phyloP scores from a whole-genome alignment of 2,797 vertebrate species.

The Bryconaethiops microstoma region DNA sequence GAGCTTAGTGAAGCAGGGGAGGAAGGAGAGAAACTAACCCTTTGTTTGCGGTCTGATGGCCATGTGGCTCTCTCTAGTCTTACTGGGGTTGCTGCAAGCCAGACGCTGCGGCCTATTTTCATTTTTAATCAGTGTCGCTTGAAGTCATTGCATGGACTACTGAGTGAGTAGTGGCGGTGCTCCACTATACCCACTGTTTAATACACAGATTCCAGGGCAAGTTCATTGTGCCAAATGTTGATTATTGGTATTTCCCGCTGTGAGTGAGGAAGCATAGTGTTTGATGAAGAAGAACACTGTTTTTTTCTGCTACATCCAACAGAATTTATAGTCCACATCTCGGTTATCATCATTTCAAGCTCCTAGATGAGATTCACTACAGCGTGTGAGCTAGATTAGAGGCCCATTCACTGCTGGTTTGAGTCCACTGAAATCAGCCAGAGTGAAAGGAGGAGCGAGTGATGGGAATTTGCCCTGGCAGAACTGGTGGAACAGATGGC shows the following conservation, averaged over 20 bases:
- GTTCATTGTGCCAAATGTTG: conserved; percentile 28
- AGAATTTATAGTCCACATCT: conserved; percentile 13
- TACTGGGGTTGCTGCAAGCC: conserved; percentile 63
- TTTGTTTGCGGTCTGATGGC: conserved; percentile 72
- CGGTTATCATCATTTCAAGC: conserved; percentile 39
- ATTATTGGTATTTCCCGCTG: conserved; percentile 24
- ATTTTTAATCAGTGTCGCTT: conserved; percentile 76
- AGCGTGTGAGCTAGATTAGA: conserved; percentile 42
- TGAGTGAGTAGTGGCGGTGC: conserved; percentile 24
- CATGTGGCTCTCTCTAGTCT: conserved; percentile 69
- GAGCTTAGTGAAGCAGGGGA: conserved; percentile 62
- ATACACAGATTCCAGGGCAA: conserved; percentile 28
- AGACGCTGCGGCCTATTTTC: conserved; percentile 74
- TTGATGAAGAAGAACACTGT: conserved; percentile 11
- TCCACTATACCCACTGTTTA: conserved; percentile 9
- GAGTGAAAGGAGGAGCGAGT: conserved; percentile 20
- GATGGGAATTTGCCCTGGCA: conserved; percentile 45
- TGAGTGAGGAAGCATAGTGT: conserved; percentile 25
- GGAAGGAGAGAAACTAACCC: conserved; percentile 63
- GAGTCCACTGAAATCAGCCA: conserved; percentile 16
- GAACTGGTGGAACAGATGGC: conserved; percentile 51
- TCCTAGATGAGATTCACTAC: conserved; percentile 6
- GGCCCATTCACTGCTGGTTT: conserved; percentile 19
- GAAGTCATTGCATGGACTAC: conserved; percentile 65
- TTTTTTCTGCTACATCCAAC: not conserved